These are phyloP conservation scores for Diadema setosum DNA, from an alignment of 35 echinoderm and acorn worm genomes.

Conservation along the genomic window DNA sequence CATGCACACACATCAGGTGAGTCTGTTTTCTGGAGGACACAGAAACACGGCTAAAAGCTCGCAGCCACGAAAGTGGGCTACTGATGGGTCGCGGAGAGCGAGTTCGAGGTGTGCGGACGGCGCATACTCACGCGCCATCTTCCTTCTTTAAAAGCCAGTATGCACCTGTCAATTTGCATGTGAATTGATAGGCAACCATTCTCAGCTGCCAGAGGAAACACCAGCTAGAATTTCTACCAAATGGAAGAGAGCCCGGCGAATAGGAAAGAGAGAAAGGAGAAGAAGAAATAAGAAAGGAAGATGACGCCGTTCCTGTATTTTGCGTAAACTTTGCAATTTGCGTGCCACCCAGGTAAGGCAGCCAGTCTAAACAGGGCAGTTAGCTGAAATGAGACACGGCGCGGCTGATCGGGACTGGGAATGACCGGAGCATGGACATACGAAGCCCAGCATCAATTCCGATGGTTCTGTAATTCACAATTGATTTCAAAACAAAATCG, in stretches of 20 bases:
- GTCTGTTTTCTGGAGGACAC: too few relatives aligned
- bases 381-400: background rate
- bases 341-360: background rate
- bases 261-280: background rate
- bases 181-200: background rate
- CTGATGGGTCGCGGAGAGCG: too few relatives aligned
- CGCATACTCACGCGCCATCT: too few relatives aligned
- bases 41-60: too few relatives aligned
- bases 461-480: conserved; percentile 2
- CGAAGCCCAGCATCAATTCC: background rate
- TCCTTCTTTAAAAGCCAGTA: too few relatives aligned
- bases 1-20: too few relatives aligned
- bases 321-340: conserved; percentile 12
- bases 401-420: background rate
- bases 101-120: too few relatives aligned
- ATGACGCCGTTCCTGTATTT: background rate
- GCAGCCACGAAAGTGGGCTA: too few relatives aligned
- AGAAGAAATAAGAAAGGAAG: background rate
- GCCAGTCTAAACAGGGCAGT: background rate
- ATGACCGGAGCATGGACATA: background rate
- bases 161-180: background rate
- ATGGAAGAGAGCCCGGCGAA: too few relatives aligned
- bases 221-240: background rate
- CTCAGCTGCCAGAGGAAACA: background rate
- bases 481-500: conserved; percentile 1